Evolutionary conservation across 1,140 invertebrate species (phyloP).

Genomic region (Zophobas morio): DNA sequence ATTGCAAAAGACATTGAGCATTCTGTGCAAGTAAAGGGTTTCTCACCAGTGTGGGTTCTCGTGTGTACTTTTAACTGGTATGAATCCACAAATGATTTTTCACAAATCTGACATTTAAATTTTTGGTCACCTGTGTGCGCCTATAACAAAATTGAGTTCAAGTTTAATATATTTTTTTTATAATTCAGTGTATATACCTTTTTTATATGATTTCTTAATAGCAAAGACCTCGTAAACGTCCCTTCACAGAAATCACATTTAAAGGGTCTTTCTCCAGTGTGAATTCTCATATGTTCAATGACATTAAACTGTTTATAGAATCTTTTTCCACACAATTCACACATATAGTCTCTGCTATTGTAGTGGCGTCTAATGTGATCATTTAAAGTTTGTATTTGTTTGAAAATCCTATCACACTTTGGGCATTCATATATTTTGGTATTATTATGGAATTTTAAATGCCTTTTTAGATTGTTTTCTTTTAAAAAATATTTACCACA

Average conservation of each 20-base stretch:
- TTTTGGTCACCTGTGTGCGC: conserved; percentile 33
- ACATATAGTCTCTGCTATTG: conserved; percentile 32
- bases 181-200: conserved; percentile 19
- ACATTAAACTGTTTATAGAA: conserved; percentile 48
- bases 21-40: conserved; percentile 40
- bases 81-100: conserved; percentile 39
- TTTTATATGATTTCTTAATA: conserved; percentile 45
- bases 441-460: conserved; percentile 34
- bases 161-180: not conserved
- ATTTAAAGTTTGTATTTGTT: conserved; percentile 31
- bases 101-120: conserved; percentile 30
- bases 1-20: conserved; percentile 44
- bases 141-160: conserved; percentile 6
- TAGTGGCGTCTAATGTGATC: conserved; percentile 47
- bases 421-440: conserved; percentile 44
- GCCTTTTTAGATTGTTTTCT: conserved; percentile 37
- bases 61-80: conserved; percentile 47
- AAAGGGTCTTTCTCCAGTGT: conserved; percentile 48
- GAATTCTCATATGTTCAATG: conserved; percentile 46
- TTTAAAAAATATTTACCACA: conserved; percentile 35
- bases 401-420: conserved; percentile 47
- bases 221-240: conserved; percentile 38
- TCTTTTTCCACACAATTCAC: conserved; percentile 49
- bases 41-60: conserved; percentile 48
- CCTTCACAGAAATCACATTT: conserved; percentile 44